Evolutionary conservation across 2,888 invertebrate species (phyloP).

Genomic region (Acanthoscelides obtectus): DNA sequence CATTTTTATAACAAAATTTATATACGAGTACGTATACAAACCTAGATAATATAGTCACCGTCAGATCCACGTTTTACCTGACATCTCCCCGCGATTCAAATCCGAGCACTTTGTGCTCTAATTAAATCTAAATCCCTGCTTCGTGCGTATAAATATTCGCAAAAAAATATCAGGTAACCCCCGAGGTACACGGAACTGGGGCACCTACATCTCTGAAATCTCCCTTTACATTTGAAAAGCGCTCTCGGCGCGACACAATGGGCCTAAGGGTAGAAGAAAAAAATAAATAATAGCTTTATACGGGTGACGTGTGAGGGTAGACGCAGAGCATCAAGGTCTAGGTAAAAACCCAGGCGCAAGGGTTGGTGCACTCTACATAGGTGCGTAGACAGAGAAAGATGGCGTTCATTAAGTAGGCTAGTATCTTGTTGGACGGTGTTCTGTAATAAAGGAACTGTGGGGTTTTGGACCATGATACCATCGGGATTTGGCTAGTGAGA

Average conservation of each 20-base stretch:
- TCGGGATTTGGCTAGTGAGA: no score
- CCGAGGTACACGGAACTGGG: neutral
- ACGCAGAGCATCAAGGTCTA: neutral
- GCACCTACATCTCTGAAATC: neutral
- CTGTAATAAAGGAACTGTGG: neutral
- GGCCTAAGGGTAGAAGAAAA: neutral
- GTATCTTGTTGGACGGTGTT: neutral
- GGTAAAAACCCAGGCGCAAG: neutral
- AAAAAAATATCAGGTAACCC: neutral
- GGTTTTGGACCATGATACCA: no score
- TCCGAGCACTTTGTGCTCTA: neutral
- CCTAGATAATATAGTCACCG: no score
- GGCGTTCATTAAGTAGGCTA: neutral
- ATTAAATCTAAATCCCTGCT: neutral
- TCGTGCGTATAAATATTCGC: neutral
- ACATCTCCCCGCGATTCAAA: neutral
- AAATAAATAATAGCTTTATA: neutral
- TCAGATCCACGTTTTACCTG: neutral
- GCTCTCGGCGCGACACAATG: neutral
- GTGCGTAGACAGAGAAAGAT: neutral
- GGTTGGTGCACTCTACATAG: neutral
- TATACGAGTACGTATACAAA: no score
- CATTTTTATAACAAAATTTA: no score
- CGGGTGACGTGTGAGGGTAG: neutral
- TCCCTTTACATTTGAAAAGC: neutral